phyloP scores from a whole-genome alignment of 2,888 invertebrate genomes.

The Smittia aterrima region DNA sequence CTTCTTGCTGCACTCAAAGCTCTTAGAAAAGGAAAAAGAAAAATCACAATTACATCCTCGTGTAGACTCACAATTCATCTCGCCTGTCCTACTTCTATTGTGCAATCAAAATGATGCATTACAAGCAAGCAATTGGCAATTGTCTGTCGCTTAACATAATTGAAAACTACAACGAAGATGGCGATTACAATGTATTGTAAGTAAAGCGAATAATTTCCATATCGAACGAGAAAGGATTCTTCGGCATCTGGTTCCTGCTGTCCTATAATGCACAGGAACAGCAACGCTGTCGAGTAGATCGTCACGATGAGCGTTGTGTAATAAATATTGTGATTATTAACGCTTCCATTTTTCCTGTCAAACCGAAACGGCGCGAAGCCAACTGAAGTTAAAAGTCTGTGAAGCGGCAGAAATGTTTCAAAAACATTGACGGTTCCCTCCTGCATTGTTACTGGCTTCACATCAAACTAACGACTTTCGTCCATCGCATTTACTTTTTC shows the following conservation, averaged over 20 bases:
- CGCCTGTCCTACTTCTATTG: neutral
- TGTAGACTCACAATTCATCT: no score
- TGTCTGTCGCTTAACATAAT: slow-evolving; percentile 15
- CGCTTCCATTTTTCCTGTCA: no score
- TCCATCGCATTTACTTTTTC: no score
- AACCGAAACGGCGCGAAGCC: no score
- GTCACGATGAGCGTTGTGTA: neutral
- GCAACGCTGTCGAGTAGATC: neutral
- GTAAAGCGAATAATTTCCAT: neutral
- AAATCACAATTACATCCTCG: no score
- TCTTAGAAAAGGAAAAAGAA: neutral
- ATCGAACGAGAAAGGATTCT: neutral
- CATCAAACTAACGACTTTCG: no score
- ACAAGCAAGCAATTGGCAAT: slow-evolving; percentile 10
- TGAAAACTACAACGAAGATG: slow-evolving; percentile 12
- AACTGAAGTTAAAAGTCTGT: no score
- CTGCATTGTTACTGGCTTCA: no score
- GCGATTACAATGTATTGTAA: neutral
- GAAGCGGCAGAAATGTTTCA: no score
- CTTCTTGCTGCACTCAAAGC: neutral
- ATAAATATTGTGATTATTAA: neutral
- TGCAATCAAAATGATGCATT: slow-evolving; percentile 27
- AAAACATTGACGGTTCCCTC: no score
- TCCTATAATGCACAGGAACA: neutral
- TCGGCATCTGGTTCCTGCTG: neutral